Evolutionary conservation across 2,113 vertebrate species (phyloP).

Genomic region (Poicephalus meyeri): DNA sequence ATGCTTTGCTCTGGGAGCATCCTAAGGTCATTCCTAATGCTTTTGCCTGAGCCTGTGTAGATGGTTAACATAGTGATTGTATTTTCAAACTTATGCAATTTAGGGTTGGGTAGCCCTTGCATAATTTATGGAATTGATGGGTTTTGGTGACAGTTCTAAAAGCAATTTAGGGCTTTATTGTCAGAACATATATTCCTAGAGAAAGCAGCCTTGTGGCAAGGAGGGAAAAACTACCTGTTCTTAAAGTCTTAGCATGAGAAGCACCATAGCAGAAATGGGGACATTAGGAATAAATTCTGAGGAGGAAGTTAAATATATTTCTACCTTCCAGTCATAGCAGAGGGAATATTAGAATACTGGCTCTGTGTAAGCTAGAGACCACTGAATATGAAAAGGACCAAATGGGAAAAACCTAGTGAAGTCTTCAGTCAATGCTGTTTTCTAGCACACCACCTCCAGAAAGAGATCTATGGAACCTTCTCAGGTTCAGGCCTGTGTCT

Average conservation of each 20-base stretch:
- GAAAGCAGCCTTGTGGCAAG: not conserved
- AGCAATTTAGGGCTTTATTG: not conserved
- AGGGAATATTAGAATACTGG: not conserved
- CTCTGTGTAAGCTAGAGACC: not conserved
- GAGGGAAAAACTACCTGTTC: not conserved
- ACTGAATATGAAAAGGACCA: not conserved
- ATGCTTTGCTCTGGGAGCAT: not conserved
- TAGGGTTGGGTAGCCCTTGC: not conserved
- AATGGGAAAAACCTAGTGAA: not conserved
- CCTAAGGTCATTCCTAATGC: not conserved
- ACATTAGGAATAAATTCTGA: not conserved
- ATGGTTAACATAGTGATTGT: not conserved
- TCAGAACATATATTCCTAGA: not conserved
- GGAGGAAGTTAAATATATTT: not conserved
- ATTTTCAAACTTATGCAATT: not conserved
- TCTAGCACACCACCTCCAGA: not conserved
- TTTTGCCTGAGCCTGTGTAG: fast-evolving
- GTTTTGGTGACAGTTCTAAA: not conserved
- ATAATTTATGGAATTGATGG: not conserved
- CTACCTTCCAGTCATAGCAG: not conserved
- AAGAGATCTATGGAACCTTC: not conserved
- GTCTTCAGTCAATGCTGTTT: not conserved
- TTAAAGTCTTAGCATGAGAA: not conserved
- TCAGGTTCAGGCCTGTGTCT: not conserved
- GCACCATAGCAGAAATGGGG: not conserved